Percentiles rank a stretch among this genome's conserved stretches.
Conservation (phyloP, 2,888 invertebrate genomes). For the Nemurella pictetii region DNA sequence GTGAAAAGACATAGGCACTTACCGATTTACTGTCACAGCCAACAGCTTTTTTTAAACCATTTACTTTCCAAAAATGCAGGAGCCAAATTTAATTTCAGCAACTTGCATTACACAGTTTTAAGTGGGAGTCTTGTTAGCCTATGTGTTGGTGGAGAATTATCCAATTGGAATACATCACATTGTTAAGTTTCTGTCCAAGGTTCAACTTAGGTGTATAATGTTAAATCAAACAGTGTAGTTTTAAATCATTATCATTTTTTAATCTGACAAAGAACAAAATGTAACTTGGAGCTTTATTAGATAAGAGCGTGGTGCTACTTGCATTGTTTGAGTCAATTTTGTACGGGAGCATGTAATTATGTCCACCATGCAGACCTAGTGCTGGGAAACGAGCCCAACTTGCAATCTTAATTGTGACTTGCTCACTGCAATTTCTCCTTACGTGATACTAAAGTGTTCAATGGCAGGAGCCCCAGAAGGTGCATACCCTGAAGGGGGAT, state of each 20-base stretch:
- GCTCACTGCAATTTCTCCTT: too few relatives aligned
- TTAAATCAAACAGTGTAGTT: not conserved
- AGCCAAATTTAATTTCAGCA: not conserved
- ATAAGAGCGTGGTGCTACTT: not conserved
- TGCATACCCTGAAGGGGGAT: slow-evolving; percentile 41
- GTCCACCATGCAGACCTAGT: too few relatives aligned
- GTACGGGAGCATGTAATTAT: too few relatives aligned
- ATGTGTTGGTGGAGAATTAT: not conserved
- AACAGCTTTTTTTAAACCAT: too few relatives aligned
- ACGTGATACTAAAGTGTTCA: too few relatives aligned
- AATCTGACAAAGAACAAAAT: not conserved
- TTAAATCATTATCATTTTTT: not conserved
- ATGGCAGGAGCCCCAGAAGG: too few relatives aligned
- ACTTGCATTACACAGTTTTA: not conserved
- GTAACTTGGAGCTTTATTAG: not conserved
- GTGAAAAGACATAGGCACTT: too few relatives aligned
- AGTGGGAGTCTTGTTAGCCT: not conserved
- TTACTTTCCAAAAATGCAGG: too few relatives aligned
- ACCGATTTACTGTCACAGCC: too few relatives aligned
- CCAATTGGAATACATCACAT: not conserved
- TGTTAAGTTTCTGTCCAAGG: not conserved
- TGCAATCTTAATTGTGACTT: too few relatives aligned
- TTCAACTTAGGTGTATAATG: not conserved
- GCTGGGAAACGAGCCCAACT: too few relatives aligned
- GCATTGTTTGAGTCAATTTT: too few relatives aligned